Conservation (phyloP, 1,140 invertebrate genomes). For the Carposina sasakii region DNA sequence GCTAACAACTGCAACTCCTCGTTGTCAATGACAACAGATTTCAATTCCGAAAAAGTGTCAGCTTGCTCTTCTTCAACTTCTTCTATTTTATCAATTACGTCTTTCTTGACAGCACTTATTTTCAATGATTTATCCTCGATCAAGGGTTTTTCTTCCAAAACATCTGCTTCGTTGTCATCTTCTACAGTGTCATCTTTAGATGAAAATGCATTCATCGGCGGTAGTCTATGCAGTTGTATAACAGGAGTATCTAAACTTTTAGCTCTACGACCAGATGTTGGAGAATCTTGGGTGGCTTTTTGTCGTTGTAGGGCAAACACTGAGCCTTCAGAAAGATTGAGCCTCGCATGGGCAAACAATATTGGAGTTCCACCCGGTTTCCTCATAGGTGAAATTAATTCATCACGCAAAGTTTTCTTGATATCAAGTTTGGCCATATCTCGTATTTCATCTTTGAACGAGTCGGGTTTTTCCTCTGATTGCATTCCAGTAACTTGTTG, state of each 20-base stretch:
- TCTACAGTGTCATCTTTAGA: slow-evolving; percentile 90
- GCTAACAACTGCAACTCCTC: slow-evolving; percentile 73
- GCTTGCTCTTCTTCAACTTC: slow-evolving; percentile 66
- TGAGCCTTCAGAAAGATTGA: slow-evolving; percentile 87
- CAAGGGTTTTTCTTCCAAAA: slow-evolving; percentile 74
- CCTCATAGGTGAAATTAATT: slow-evolving; percentile 74
- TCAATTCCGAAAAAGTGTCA: slow-evolving; percentile 41
- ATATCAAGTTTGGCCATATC: slow-evolving; percentile 45
- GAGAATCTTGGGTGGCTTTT: slow-evolving; percentile 81
- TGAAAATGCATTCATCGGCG: slow-evolving; percentile 88
- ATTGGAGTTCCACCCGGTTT: slow-evolving; percentile 83
- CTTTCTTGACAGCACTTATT: slow-evolving; percentile 34
- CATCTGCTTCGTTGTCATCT: slow-evolving; percentile 77
- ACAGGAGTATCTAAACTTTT: slow-evolving; percentile 89
- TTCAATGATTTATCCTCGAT: slow-evolving; percentile 55
- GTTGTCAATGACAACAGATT: slow-evolving; percentile 71
- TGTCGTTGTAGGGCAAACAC: slow-evolving; percentile 82
- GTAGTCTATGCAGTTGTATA: slow-evolving; percentile 83
- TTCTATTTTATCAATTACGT: slow-evolving; percentile 70
- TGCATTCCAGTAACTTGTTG: slow-evolving; percentile 61
- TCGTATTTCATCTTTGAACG: slow-evolving; percentile 37
- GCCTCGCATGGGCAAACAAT: slow-evolving; percentile 82
- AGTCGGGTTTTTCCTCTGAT: slow-evolving; percentile 47
- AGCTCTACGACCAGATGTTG: slow-evolving; percentile 80
- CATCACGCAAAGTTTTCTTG: slow-evolving; percentile 65